A percentile compares a stretch with the other conserved stretches of the same genome.
These are phyloP conservation scores for Pseudorhombus dupliciocellatus DNA, from an alignment of 2,113 vertebrate species.

Conservation along the genomic window DNA sequence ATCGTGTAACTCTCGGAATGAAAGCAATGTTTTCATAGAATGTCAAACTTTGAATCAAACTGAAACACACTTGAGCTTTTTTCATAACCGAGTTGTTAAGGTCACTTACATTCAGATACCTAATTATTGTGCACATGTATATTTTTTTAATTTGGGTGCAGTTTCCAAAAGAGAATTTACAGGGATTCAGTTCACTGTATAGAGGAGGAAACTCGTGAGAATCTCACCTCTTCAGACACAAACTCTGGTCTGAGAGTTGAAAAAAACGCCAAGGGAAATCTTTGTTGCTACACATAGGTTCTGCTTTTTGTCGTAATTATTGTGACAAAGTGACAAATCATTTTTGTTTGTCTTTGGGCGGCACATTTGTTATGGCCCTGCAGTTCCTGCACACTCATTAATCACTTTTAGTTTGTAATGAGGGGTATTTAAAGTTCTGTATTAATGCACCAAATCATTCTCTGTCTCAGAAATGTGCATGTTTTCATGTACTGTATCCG, in stretches of 20 bases:
- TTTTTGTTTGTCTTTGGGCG: not conserved
- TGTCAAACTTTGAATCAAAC: not conserved
- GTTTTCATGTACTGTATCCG: not conserved
- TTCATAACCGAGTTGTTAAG: not conserved
- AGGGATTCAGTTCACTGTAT: too few species aligned
- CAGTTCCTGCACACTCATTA: slow-evolving; percentile 25
- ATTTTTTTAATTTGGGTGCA: slow-evolving; percentile 6
- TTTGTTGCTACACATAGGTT: slow-evolving; percentile 19
- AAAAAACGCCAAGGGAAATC: not conserved
- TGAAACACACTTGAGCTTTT: not conserved
- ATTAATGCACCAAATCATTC: not conserved
- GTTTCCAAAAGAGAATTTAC: not conserved
- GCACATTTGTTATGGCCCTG: slow-evolving; percentile 34
- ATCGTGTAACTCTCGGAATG: not conserved
- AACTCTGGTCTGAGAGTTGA: slow-evolving; percentile 10
- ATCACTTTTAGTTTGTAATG: slow-evolving; percentile 14
- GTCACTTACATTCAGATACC: not conserved
- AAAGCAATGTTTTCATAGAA: not conserved
- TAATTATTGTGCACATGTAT: not conserved
- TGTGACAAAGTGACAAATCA: slow-evolving; percentile 14
- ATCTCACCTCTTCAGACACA: not conserved
- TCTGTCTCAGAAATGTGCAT: not conserved
- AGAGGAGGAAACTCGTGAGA: slow-evolving; percentile 1
- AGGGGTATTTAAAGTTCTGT: slow-evolving; percentile 16
- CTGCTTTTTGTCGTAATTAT: slow-evolving; percentile 39